A percentile compares a stretch with the other conserved stretches of the same genome.
Evolutionary conservation across 2,888 invertebrate species (phyloP).

Genomic region (Acanthosepion pharaonis): DNA sequence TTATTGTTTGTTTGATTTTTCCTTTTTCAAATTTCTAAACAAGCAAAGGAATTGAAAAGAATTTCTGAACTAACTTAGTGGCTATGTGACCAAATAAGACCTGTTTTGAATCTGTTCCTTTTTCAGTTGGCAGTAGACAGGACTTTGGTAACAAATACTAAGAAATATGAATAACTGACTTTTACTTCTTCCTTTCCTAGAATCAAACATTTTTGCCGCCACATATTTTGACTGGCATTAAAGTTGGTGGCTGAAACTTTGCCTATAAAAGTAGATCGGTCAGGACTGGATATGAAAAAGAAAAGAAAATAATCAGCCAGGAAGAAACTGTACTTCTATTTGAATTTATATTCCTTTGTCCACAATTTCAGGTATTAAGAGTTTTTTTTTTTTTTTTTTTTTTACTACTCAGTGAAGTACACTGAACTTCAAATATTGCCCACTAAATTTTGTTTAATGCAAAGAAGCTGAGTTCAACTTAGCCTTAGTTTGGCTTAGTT

Average conservation of each 20-base stretch:
- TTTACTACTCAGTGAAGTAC: not conserved
- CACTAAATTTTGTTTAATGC: constrained; percentile 25
- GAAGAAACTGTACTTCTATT: not conserved
- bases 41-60: constrained; percentile 15
- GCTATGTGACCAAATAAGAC: not conserved
- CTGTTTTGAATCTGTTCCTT: not conserved
- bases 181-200: not conserved
- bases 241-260: constrained; percentile 8
- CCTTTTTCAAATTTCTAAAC: constrained; percentile 23
- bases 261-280: not conserved
- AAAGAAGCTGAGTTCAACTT: not conserved
- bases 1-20: not conserved
- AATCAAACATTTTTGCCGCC: not conserved
- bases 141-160: not conserved
- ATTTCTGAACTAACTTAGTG: not conserved
- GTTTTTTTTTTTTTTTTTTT: not conserved
- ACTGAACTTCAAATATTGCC: not conserved
- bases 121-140: constrained; percentile 9
- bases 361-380: not conserved
- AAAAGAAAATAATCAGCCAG: not conserved
- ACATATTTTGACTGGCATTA: not conserved
- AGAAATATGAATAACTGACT: not conserved
- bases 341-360: not conserved
- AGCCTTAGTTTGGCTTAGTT: no score
- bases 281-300: not conserved